Evolutionary conservation across 2,113 vertebrate species (phyloP).

Genomic region (Bucco capensis): DNA sequence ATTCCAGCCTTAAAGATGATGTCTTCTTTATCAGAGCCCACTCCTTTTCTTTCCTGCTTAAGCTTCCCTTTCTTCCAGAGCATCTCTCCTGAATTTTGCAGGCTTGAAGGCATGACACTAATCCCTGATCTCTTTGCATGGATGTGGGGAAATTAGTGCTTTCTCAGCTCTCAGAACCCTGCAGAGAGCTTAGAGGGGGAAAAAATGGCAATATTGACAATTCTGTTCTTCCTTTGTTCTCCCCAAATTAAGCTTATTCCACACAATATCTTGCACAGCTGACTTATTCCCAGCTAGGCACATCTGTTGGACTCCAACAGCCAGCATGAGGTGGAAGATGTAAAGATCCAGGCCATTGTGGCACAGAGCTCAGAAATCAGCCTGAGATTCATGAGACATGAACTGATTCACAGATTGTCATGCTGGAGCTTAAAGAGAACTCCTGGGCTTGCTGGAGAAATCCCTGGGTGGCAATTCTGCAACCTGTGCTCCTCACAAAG

Average conservation of each 20-base stretch:
- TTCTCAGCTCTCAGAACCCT: neutral
- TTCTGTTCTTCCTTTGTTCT: neutral
- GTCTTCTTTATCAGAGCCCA: neutral
- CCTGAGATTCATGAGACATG: neutral
- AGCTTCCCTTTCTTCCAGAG: neutral
- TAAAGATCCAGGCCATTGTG: neutral
- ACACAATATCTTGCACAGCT: neutral
- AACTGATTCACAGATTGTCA: neutral
- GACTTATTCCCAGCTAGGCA: neutral
- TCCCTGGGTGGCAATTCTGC: neutral
- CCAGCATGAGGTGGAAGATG: neutral
- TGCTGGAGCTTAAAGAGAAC: neutral
- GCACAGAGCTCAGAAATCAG: neutral
- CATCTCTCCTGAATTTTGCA: neutral
- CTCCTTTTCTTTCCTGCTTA: neutral
- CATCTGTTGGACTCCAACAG: rapidly evolving
- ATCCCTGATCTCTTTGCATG: neutral
- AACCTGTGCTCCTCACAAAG: neutral
- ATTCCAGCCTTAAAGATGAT: neutral
- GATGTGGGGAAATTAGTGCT: neutral
- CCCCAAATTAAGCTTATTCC: neutral
- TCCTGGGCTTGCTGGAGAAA: neutral
- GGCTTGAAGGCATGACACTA: neutral
- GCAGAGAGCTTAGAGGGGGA: neutral
- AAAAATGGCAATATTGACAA: neutral